Conservation (phyloP, 2,888 invertebrate genomes). For the Cheilosia urbana region DNA sequence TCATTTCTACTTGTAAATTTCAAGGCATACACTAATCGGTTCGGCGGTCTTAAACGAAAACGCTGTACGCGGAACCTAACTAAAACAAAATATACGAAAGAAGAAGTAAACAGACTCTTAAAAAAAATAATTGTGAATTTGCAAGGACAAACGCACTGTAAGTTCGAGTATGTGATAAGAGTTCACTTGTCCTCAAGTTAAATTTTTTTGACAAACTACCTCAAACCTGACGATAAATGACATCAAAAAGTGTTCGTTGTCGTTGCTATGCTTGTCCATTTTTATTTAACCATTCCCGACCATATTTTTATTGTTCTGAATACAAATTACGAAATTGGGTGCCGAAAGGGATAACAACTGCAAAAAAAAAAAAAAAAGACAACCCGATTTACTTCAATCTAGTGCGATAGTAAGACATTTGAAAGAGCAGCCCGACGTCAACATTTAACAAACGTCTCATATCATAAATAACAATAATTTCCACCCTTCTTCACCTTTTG, state of each 20-base stretch:
- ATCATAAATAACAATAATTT: slow-evolving; percentile 84
- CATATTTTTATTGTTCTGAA: slow-evolving; percentile 26
- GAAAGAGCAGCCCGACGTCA: slow-evolving; percentile 60
- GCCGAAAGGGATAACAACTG: slow-evolving; percentile 61
- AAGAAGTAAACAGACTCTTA: too few species aligned
- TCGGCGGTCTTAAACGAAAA: too few species aligned
- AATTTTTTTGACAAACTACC: too few species aligned
- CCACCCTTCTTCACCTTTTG: slow-evolving; percentile 83
- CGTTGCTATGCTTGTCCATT: not conserved
- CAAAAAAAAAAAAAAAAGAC: slow-evolving; percentile 38
- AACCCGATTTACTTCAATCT: slow-evolving; percentile 51
- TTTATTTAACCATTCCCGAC: not conserved
- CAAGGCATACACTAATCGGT: too few species aligned
- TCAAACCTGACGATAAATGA: not conserved
- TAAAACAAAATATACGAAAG: too few species aligned
- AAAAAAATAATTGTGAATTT: too few species aligned
- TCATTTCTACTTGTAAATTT: too few species aligned
- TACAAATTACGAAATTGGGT: slow-evolving; percentile 56
- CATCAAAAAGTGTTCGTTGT: not conserved
- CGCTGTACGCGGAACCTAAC: too few species aligned
- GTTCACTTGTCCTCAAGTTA: too few species aligned
- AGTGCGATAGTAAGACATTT: slow-evolving; percentile 61
- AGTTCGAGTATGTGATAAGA: too few species aligned
- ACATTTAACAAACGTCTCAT: slow-evolving; percentile 77
- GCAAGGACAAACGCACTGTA: too few species aligned